Base-by-base conservation (phyloP, 1,140 invertebrate genomes). In the Formica selysi region DNA sequence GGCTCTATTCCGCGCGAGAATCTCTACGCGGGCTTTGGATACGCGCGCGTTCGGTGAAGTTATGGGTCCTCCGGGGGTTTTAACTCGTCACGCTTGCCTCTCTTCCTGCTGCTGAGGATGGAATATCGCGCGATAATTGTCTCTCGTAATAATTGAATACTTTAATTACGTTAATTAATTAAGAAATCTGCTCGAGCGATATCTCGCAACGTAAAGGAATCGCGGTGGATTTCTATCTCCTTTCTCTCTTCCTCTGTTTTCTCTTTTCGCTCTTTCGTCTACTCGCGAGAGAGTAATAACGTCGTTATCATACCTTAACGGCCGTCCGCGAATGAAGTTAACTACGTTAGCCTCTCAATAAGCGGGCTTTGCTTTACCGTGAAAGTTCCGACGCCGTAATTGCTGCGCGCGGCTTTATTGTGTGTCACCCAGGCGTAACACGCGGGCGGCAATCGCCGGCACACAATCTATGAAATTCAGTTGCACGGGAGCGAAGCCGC, bases 321-420 rank as follows among this genome's bases (percentile, higher is more conserved):
- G 57, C 57, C 83, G 26, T 32, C 61, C 74, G 74, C 71, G 74
- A 86, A 88, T 88, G 51, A 65, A 80, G 59, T 73, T 88, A 89
- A 89, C 86, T 88, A 48, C 61, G 64, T 89, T 89, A 89, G 86
- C 59, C 86, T 89, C 84, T 74, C 87, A 88, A 89, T 89, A 89
- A 89, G 73, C 87, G 76, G 86, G 36, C 51, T 88, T 87, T 86
- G 87, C 73, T 88, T 89, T 70, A 84, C 44, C 74, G 48, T 84
- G 67, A 79, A 89, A 89, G 81, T 89, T 88, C 44, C 74, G 29
- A 38, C 51, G 68, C 71, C 76, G 87, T 88, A 89, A 89, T 88
- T 88, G 87, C 86, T 57, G 74, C 74, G 76, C 54, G 73, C 68
- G 76, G 87, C 81, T 89, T 88, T 86, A 88, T 88, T 59, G 86